Evolutionary conservation across 2,113 vertebrate species (phyloP).

Genomic region (Cottus gobio): DNA sequence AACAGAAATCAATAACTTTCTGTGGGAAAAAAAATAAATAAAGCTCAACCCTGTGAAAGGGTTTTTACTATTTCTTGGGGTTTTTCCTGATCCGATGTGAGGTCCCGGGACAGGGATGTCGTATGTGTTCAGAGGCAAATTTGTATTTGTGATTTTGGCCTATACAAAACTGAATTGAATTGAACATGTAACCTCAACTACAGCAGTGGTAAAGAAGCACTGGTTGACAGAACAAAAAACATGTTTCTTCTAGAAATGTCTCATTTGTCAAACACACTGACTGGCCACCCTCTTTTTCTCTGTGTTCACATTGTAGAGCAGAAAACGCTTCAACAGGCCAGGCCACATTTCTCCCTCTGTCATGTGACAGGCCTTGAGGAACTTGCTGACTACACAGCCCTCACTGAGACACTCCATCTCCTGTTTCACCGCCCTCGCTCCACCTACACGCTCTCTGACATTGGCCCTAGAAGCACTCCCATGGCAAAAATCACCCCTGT

Average conservation of each 20-base stretch:
- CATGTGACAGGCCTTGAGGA: constrained; percentile 64
- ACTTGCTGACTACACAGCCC: constrained; percentile 72
- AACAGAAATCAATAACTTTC: constrained; percentile 11
- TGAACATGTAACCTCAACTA: constrained; percentile 14
- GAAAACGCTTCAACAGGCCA: constrained; percentile 25
- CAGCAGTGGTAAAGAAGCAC: not conserved
- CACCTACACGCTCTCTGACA: constrained; percentile 14
- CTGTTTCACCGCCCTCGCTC: constrained; percentile 43
- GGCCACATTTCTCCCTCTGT: constrained; percentile 40
- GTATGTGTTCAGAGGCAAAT: too few relatives aligned
- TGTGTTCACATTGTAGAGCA: not conserved
- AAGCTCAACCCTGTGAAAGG: too few relatives aligned
- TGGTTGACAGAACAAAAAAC: not conserved
- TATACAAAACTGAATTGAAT: too few relatives aligned
- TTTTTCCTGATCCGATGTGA: too few relatives aligned
- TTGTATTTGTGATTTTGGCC: too few relatives aligned
- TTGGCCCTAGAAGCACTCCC: constrained; percentile 27
- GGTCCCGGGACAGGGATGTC: too few relatives aligned
- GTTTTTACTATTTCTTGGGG: too few relatives aligned
- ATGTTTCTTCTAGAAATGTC: not conserved
- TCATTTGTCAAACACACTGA: not conserved
- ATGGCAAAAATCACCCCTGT: not conserved
- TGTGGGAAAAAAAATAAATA: not conserved
- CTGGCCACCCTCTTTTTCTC: not conserved
- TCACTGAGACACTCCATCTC: constrained; percentile 52